These are phyloP conservation scores for Agonopterix alstromeriana DNA, from an alignment of 2,888 invertebrate species.

Conservation along the genomic window DNA sequence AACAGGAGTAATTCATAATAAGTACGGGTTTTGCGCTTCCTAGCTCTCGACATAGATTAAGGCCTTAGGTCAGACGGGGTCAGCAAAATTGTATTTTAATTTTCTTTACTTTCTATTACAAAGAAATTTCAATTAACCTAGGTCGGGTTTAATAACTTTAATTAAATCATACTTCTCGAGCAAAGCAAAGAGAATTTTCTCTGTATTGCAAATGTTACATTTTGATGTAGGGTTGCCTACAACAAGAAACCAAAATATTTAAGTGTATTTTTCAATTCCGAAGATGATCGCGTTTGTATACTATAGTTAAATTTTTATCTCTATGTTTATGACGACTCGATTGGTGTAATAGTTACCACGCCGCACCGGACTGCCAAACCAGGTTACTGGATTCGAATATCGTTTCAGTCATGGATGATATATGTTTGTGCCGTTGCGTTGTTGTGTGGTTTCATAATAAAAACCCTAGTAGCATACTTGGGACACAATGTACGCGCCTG, in stretches of 20 bases:
- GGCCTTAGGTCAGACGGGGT: conserved; percentile 34
- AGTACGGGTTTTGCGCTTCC: conserved; percentile 33
- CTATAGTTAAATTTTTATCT: no score
- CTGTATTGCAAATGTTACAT: conserved; percentile 31
- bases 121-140: conserved; percentile 67
- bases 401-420: no score
- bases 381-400: no score
- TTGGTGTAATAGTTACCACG: no score
- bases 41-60: conserved; percentile 25
- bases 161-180: conserved; percentile 63
- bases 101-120: conserved; percentile 42
- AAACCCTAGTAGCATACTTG: no score
- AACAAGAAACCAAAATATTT: neutral
- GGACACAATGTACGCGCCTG: no score
- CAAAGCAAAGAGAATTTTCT: conserved; percentile 36
- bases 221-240: conserved; percentile 36
- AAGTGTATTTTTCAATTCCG: no score
- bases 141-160: conserved; percentile 60
- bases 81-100: conserved; percentile 49
- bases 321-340: no score
- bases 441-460: no score
- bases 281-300: no score
- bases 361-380: no score
- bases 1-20: conserved; percentile 12
- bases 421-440: no score